Evolutionary conservation across 35 echinoderm and acorn worm species (phyloP).

Genomic region (Heliocidaris erythrogramma): DNA sequence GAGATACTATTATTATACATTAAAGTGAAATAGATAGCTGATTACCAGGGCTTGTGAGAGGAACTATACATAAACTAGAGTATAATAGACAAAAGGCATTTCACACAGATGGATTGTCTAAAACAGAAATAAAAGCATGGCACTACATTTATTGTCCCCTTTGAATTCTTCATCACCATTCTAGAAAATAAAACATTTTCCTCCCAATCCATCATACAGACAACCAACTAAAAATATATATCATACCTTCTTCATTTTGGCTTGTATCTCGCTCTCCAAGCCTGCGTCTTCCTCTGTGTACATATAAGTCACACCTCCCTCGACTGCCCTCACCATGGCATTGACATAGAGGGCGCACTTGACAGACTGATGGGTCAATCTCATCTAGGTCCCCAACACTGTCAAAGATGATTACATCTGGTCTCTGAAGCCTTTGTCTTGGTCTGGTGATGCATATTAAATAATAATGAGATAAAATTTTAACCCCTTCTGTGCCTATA

Average conservation of each 20-base stretch:
- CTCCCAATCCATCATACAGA: background rate
- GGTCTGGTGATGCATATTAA: background rate
- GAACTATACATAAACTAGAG: no score
- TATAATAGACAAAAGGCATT: no score
- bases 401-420: constrained; percentile 36
- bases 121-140: no score
- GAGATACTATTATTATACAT: no score
- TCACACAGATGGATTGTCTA: no score
- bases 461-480: no score
- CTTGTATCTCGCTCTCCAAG: background rate
- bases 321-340: background rate
- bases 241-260: constrained; percentile 28
- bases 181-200: no score
- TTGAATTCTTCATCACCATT: no score
- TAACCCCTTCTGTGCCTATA: no score
- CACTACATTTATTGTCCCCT: no score
- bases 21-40: no score
- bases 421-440: constrained; percentile 37
- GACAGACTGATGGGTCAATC: constrained; percentile 17
- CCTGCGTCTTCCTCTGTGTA: constrained; percentile 32
- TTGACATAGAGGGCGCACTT: constrained; percentile 44
- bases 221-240: background rate
- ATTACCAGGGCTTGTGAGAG: no score
- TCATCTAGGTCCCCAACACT: constrained; percentile 31
- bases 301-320: background rate